These are phyloP conservation scores for Arnoldichthys spilopterus DNA, from an alignment of 2,797 vertebrate genomes.

Conservation along the genomic window DNA sequence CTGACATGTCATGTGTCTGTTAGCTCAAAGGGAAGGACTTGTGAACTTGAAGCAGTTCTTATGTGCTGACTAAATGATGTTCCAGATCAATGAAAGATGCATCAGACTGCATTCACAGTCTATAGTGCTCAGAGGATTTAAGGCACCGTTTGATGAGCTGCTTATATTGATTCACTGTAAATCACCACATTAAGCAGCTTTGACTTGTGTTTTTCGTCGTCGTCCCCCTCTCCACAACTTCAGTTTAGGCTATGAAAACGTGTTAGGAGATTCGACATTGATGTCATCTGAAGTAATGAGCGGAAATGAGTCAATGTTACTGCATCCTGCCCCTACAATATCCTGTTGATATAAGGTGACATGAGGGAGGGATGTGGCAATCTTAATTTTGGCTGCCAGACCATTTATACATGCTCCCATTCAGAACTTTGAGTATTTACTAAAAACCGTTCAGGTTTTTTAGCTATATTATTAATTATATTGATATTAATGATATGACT, in stretches of 20 bases:
- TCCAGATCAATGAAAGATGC: constrained; percentile 49
- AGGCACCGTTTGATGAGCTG: constrained; percentile 67
- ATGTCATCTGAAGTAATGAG: constrained; percentile 49
- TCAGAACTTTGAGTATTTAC: not conserved
- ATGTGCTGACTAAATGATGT: constrained; percentile 48
- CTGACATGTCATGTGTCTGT: constrained; percentile 22
- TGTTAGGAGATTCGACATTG: constrained; percentile 45
- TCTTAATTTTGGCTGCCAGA: not conserved
- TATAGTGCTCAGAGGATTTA: constrained; percentile 45
- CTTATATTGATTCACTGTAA: constrained; percentile 70
- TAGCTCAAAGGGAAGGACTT: constrained; percentile 37
- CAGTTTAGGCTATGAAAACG: constrained; percentile 30
- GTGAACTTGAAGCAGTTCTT: constrained; percentile 40
- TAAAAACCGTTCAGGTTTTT: too few relatives aligned
- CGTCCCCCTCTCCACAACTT: not conserved
- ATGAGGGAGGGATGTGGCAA: constrained; percentile 25
- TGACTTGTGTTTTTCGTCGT: constrained; percentile 51
- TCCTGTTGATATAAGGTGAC: constrained; percentile 51
- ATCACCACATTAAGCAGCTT: constrained; percentile 63
- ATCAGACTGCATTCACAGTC: constrained; percentile 44
- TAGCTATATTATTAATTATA: too few relatives aligned
- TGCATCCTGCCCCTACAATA: constrained; percentile 58
- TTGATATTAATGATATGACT: constrained; percentile 35
- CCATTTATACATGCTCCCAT: constrained; percentile 11
- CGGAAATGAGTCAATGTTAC: constrained; percentile 59